Evolutionary conservation across 2,113 vertebrate genomes (phyloP).

Genomic region (Chloropsis cyanopogon): DNA sequence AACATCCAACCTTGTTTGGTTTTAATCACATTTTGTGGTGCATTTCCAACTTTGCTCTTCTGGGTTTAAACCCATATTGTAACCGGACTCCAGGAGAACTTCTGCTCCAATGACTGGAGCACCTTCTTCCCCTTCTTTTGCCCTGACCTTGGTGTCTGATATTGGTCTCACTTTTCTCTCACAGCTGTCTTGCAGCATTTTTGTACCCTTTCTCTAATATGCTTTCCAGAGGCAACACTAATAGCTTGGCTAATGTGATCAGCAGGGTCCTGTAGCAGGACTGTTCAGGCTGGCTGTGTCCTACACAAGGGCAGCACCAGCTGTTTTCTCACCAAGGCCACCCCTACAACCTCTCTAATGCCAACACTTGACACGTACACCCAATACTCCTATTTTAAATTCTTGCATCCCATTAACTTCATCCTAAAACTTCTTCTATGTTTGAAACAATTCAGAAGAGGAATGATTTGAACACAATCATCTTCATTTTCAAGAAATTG

Average conservation of each 20-base stretch:
- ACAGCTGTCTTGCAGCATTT: background rate
- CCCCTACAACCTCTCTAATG: background rate
- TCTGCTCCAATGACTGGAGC: background rate
- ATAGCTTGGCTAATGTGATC: background rate
- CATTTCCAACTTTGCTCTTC: background rate
- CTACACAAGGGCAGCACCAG: rapidly evolving
- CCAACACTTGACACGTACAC: background rate
- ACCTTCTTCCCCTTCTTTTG: background rate
- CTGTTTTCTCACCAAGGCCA: background rate
- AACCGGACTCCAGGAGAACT: background rate
- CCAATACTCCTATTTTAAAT: background rate
- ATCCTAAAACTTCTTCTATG: background rate
- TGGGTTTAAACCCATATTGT: background rate
- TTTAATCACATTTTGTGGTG: background rate
- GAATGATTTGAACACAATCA: background rate
- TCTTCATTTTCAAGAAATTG: background rate
- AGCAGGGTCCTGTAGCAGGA: background rate
- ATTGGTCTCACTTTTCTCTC: background rate
- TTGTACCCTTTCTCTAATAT: background rate
- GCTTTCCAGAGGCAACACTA: background rate
- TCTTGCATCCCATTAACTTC: background rate
- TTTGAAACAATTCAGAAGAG: background rate
- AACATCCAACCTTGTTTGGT: background rate
- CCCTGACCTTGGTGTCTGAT: background rate
- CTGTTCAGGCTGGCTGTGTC: background rate